Evolutionary conservation across 2,113 vertebrate genomes (phyloP).

Genomic region (Tragelaphus strepsiceros): DNA sequence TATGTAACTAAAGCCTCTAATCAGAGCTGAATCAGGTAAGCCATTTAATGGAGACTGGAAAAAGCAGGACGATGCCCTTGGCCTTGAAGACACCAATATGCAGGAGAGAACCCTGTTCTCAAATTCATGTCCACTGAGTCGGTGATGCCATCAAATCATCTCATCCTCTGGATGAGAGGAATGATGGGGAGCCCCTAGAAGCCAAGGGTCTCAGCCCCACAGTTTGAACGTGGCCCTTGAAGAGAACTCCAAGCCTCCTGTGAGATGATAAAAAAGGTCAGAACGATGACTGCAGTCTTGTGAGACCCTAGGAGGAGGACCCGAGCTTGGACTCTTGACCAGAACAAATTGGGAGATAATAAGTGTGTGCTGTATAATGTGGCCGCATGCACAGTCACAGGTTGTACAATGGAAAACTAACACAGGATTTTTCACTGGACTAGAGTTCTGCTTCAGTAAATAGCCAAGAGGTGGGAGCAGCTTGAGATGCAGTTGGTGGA

Average conservation of each 20-base stretch:
- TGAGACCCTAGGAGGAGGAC: background rate
- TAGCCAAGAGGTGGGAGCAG: background rate
- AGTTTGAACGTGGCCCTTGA: background rate
- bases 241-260: background rate
- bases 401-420: background rate
- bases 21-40: background rate
- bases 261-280: background rate
- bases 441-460: background rate
- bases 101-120: background rate
- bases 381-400: background rate
- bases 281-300: background rate
- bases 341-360: background rate
- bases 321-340: background rate
- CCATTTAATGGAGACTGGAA: background rate
- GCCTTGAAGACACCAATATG: background rate
- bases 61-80: background rate
- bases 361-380: background rate
- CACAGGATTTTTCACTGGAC: background rate
- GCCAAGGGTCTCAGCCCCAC: background rate
- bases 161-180: background rate
- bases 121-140: background rate
- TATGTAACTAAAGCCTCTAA: background rate
- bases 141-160: background rate
- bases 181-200: no score
- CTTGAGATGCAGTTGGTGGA: background rate